Percentiles rank a stretch among this genome's conserved stretches.
Conservation (phyloP, 1,140 invertebrate species). For the Ptiloglossa arizonensis region DNA sequence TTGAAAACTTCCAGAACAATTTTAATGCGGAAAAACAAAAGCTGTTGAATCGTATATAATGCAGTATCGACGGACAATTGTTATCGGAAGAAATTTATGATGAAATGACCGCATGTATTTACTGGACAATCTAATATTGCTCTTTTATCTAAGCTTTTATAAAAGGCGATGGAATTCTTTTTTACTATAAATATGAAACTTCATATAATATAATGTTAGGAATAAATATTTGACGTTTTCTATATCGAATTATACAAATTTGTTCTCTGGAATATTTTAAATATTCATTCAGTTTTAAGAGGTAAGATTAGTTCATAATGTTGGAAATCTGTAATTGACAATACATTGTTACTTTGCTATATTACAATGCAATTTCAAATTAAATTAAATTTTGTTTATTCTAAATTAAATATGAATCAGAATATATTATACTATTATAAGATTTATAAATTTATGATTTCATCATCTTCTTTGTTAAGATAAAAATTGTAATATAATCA, state of each 20-base stretch:
- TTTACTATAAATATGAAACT: not conserved
- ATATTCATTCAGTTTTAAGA: not conserved
- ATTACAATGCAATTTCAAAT: not conserved
- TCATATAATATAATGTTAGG: not conserved
- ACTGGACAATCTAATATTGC: too few species aligned
- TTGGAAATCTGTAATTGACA: not conserved
- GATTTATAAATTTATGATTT: not conserved
- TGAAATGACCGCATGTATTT: too few species aligned
- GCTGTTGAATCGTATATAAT: too few species aligned
- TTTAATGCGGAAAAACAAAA: too few species aligned
- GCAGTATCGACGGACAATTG: too few species aligned
- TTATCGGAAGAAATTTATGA: too few species aligned
- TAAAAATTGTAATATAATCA: constrained; percentile 17
- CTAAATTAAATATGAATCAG: not conserved
- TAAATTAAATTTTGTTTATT: not conserved
- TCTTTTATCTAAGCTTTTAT: not conserved
- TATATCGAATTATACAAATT: not conserved
- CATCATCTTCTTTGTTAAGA: not conserved
- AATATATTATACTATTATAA: not conserved
- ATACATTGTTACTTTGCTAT: not conserved
- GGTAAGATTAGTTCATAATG: not conserved
- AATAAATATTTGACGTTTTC: not conserved
- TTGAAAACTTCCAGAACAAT: too few species aligned
- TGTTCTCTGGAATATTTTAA: not conserved
- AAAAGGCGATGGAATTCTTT: not conserved